Conservation (phyloP, 2,888 invertebrate genomes). For the Polia nebulosa region DNA sequence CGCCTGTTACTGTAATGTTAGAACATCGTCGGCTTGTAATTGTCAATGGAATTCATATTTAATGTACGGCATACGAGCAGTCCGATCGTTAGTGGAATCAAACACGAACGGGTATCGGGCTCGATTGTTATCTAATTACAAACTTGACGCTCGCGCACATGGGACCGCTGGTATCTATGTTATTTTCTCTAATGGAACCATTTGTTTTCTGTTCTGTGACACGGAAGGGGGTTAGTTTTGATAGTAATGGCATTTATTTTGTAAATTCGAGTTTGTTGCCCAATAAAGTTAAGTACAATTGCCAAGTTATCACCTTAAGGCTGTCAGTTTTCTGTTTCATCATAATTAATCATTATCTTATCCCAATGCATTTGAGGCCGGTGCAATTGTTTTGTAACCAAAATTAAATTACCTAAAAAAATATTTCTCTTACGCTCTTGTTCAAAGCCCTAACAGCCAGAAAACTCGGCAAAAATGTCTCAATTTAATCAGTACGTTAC, state of each 20-base stretch:
- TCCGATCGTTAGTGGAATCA: constrained; percentile 81
- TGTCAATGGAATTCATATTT: constrained; percentile 64
- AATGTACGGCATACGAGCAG: constrained; percentile 65
- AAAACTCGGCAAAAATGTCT: constrained; percentile 39
- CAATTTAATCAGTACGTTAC: constrained; percentile 62
- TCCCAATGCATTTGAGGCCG: background rate
- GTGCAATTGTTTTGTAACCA: background rate
- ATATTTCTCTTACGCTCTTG: background rate
- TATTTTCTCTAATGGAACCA: constrained; percentile 82
- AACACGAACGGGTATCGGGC: constrained; percentile 79
- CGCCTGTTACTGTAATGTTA: constrained; percentile 63
- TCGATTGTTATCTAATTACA: constrained; percentile 89
- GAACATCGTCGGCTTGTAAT: constrained; percentile 75
- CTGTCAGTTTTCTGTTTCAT: background rate
- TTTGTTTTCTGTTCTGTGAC: constrained; percentile 78
- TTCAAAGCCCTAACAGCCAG: constrained; percentile 15
- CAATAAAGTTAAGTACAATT: background rate
- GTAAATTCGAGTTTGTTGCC: constrained; percentile 12
- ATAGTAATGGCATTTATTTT: constrained; percentile 45
- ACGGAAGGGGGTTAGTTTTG: constrained; percentile 71
- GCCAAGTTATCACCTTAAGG: background rate
- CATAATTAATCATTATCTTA: background rate
- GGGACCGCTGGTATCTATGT: constrained; percentile 79
- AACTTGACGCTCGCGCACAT: constrained; percentile 83
- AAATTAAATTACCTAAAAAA: constrained; percentile 18